A percentile compares a stretch with the other conserved stretches of the same genome.
Evolutionary conservation across 2,113 vertebrate genomes (phyloP).

Genomic region (Solenodon paradoxus): DNA sequence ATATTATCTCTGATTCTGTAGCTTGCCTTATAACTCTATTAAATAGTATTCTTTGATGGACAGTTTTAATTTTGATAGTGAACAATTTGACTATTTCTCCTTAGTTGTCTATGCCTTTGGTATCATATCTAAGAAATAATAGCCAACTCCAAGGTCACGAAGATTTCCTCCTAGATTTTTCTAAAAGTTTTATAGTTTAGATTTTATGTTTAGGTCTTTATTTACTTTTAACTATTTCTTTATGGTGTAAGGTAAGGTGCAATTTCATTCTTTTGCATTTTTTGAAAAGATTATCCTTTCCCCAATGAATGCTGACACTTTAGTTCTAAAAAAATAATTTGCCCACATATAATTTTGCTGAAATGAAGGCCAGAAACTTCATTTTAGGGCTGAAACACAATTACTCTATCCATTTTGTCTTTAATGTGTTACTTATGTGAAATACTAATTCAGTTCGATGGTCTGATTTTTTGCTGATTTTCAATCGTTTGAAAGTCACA

Average conservation of each 20-base stretch:
- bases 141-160: no score
- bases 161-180: no score
- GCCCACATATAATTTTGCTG: no score
- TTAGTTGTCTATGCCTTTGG: no score
- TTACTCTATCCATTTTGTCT: not conserved
- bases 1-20: not conserved
- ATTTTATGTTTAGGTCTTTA: not conserved
- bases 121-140: no score
- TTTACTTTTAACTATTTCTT: not conserved
- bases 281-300: not conserved
- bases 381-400: not conserved
- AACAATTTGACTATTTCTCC: not conserved
- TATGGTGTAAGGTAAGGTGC: not conserved
- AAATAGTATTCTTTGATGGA: not conserved
- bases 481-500: not conserved
- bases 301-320: not conserved
- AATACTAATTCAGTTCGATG: not conserved
- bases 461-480: not conserved
- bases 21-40: not conserved
- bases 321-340: no score
- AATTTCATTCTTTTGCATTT: not conserved
- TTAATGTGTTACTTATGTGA: not conserved
- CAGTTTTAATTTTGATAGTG: not conserved
- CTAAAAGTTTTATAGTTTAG: not conserved
- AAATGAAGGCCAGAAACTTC: not conserved